phyloP scores from a whole-genome alignment of 2,888 invertebrate species.

The Drosophila mulleri region DNA sequence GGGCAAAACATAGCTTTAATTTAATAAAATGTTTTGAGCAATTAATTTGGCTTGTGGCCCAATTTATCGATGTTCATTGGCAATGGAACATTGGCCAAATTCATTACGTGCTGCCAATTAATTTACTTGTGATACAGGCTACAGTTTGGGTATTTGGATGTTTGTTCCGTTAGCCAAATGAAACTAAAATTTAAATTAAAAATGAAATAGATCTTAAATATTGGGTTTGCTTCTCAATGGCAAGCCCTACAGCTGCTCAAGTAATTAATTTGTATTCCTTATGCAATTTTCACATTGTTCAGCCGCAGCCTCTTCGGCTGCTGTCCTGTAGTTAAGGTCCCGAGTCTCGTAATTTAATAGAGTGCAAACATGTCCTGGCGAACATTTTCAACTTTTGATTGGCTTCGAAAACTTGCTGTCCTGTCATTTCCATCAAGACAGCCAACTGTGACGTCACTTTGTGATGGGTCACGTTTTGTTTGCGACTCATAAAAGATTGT shows the following conservation, averaged over 20 bases:
- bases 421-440: slow-evolving; percentile 10
- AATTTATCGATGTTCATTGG: slow-evolving; percentile 31
- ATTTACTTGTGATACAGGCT: slow-evolving; percentile 11
- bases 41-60: slow-evolving; percentile 26
- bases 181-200: not conserved
- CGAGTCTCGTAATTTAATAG: slow-evolving; percentile 39
- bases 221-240: slow-evolving; percentile 5
- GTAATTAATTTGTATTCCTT: slow-evolving; percentile 37
- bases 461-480: slow-evolving; percentile 34
- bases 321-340: slow-evolving; percentile 17
- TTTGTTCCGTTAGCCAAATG: not conserved
- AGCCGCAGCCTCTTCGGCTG: not conserved
- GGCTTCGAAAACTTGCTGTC: slow-evolving; percentile 31
- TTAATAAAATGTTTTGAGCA: slow-evolving; percentile 31
- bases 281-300: slow-evolving; percentile 11
- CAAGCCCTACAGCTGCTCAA: not conserved
- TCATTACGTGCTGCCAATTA: slow-evolving; percentile 33
- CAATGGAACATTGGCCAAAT: slow-evolving; percentile 24
- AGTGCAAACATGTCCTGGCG: slow-evolving; percentile 16
- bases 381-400: slow-evolving; percentile 31
- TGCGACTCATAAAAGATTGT: slow-evolving; percentile 10
- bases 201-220: not conserved
- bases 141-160: not conserved
- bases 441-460: slow-evolving; percentile 10
- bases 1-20: not conserved